These are phyloP conservation scores for Amiota mariae DNA, from an alignment of 2,888 invertebrate genomes.

Conservation along the genomic window DNA sequence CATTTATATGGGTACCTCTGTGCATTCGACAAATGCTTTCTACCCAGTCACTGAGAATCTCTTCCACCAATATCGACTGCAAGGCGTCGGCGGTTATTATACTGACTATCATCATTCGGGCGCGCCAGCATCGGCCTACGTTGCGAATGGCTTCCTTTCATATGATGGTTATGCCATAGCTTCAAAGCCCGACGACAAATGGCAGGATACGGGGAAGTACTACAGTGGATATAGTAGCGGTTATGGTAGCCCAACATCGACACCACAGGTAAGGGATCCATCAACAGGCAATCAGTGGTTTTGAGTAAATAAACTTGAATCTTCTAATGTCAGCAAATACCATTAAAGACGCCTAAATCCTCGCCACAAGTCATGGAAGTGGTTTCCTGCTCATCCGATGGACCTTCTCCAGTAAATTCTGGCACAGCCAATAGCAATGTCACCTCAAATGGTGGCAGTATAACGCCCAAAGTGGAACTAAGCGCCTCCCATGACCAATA, in stretches of 20 bases:
- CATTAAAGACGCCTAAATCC: slow-evolving; percentile 73
- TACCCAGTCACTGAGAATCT: slow-evolving; percentile 88
- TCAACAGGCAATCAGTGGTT: neutral
- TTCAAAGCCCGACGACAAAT: slow-evolving; percentile 73
- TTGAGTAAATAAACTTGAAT: neutral
- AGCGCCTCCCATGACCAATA: slow-evolving; percentile 69
- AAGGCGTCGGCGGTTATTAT: slow-evolving; percentile 84
- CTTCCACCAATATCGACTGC: slow-evolving; percentile 91
- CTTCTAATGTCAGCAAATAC: slow-evolving; percentile 60
- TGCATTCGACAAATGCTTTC: slow-evolving; percentile 80
- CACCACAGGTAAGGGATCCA: slow-evolving; percentile 67
- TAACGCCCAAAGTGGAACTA: slow-evolving; percentile 72
- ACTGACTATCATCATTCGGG: slow-evolving; percentile 84
- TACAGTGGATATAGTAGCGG: slow-evolving; percentile 76
- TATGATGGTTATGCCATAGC: slow-evolving; percentile 77
- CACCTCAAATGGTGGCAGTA: slow-evolving; percentile 47
- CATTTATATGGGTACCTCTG: slow-evolving; percentile 74
- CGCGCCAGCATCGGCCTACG: slow-evolving; percentile 76
- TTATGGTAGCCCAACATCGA: slow-evolving; percentile 73
- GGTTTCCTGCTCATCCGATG: slow-evolving; percentile 73
- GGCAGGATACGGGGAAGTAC: slow-evolving; percentile 74
- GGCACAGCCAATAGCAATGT: slow-evolving; percentile 52
- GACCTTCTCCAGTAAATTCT: slow-evolving; percentile 69
- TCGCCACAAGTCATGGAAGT: slow-evolving; percentile 74
- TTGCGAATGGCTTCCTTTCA: slow-evolving; percentile 86